Percentiles rank a stretch among this genome's conserved stretches.
phyloP scores from a whole-genome alignment of 2,888 invertebrate species.

The Sclerodermus sp. region DNA sequence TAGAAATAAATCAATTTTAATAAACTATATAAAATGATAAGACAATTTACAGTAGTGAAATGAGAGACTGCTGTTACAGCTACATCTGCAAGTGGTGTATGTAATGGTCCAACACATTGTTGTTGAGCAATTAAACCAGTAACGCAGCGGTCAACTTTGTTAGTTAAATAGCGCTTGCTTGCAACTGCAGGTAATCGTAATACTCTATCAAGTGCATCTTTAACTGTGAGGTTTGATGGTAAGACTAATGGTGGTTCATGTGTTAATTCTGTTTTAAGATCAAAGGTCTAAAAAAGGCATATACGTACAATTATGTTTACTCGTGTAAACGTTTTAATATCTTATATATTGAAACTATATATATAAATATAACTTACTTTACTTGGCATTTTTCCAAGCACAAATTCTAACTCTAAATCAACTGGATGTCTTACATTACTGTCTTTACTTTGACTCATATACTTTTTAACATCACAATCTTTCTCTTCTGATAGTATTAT shows the following conservation, averaged over 20 bases:
- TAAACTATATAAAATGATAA: not conserved
- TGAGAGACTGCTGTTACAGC: conserved; percentile 88
- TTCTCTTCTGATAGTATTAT: conserved; percentile 69
- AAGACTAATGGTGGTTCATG: conserved; percentile 62
- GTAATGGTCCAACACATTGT: conserved; percentile 96
- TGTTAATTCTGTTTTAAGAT: conserved; percentile 61
- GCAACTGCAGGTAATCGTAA: conserved; percentile 87
- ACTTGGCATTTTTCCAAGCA: conserved; percentile 84
- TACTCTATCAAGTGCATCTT: conserved; percentile 75
- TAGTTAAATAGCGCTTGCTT: conserved; percentile 93
- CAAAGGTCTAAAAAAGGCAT: conserved; percentile 64
- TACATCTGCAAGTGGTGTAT: conserved; percentile 93
- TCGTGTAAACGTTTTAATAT: not conserved
- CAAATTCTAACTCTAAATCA: conserved; percentile 84
- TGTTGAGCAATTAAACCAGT: conserved; percentile 95
- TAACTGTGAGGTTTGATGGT: conserved; percentile 64
- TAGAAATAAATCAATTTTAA: not conserved
- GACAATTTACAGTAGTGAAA: conserved; percentile 66
- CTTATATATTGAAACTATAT: not conserved
- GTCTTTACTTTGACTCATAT: conserved; percentile 49
- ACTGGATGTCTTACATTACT: conserved; percentile 70
- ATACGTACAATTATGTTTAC: too few species aligned
- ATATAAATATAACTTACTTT: too few species aligned
- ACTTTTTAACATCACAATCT: conserved; percentile 59
- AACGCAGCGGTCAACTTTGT: conserved; percentile 94